Conservation (phyloP, 2,113 vertebrate species). For the Melanostigma gelatinosum region DNA sequence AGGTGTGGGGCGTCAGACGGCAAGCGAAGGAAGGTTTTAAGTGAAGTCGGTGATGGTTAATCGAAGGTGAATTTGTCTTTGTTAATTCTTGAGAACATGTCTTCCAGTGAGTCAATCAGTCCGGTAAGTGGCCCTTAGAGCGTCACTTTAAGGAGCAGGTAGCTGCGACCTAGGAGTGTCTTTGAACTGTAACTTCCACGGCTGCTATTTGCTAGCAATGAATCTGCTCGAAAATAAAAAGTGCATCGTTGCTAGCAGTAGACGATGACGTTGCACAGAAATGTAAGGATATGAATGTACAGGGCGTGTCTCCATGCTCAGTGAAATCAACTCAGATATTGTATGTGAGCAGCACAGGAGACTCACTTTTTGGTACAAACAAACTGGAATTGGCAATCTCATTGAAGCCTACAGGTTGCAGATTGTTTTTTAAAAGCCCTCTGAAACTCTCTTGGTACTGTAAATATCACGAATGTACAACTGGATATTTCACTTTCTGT, state of each 20-base stretch:
- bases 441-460: constrained; percentile 59
- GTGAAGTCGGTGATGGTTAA: constrained; percentile 53
- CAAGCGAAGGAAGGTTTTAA: constrained; percentile 30
- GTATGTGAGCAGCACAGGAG: constrained; percentile 44
- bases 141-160: constrained; percentile 41
- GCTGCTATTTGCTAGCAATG: constrained; percentile 45
- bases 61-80: constrained; percentile 48
- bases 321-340: constrained; percentile 31
- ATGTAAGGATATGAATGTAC: constrained; percentile 70
- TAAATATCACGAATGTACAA: constrained; percentile 81
- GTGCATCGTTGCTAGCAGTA: constrained; percentile 28
- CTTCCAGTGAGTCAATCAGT: constrained; percentile 70
- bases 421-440: constrained; percentile 44
- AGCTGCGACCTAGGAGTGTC: constrained; percentile 57
- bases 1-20: neutral
- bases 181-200: constrained; percentile 52
- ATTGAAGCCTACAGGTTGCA: constrained; percentile 32
- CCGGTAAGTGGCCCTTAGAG: constrained; percentile 49
- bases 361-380: constrained; percentile 39
- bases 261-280: constrained; percentile 68
- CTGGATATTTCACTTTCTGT: constrained; percentile 51
- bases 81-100: constrained; percentile 41
- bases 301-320: constrained; percentile 22
- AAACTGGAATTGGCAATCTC: constrained; percentile 39
- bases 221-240: constrained; percentile 4